Conservation (phyloP, 2,113 vertebrate genomes). For the Hyaena hyaena region DNA sequence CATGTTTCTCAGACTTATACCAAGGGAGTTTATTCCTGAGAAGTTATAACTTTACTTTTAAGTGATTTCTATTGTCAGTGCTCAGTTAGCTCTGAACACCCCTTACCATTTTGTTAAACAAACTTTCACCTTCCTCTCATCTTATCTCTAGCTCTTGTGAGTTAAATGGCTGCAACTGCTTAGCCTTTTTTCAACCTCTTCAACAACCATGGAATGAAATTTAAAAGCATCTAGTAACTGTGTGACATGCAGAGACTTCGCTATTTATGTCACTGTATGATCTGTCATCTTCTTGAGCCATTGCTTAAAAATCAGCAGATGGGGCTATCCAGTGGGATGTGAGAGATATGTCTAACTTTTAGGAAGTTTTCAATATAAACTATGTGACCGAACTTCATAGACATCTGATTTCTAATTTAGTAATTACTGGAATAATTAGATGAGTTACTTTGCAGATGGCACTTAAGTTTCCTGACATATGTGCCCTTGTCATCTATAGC, state of each 20-base stretch:
- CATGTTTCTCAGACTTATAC: neutral
- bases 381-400: slow-evolving; percentile 77
- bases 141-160: neutral
- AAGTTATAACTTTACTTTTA: slow-evolving; percentile 55
- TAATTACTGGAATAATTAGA: slow-evolving; percentile 83
- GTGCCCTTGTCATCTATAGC: slow-evolving; percentile 78
- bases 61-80: slow-evolving; percentile 27
- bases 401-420: slow-evolving; percentile 80
- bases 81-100: neutral
- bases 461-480: slow-evolving; percentile 76
- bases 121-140: neutral
- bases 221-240: slow-evolving; percentile 50
- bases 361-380: slow-evolving; percentile 77
- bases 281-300: slow-evolving; percentile 64
- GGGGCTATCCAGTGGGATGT: slow-evolving; percentile 59
- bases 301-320: slow-evolving; percentile 68
- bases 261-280: slow-evolving; percentile 10
- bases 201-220: slow-evolving; percentile 58
- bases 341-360: slow-evolving; percentile 76
- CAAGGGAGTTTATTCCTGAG: neutral
- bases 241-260: slow-evolving; percentile 54
- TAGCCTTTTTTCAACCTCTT: neutral
- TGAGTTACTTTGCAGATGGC: slow-evolving; percentile 72
- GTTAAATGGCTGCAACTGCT: slow-evolving; percentile 46
- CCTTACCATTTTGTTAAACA: slow-evolving; percentile 38